Conservation (phyloP, 92 coral and sea anemone genomes). For the Nematostella vectensis region DNA sequence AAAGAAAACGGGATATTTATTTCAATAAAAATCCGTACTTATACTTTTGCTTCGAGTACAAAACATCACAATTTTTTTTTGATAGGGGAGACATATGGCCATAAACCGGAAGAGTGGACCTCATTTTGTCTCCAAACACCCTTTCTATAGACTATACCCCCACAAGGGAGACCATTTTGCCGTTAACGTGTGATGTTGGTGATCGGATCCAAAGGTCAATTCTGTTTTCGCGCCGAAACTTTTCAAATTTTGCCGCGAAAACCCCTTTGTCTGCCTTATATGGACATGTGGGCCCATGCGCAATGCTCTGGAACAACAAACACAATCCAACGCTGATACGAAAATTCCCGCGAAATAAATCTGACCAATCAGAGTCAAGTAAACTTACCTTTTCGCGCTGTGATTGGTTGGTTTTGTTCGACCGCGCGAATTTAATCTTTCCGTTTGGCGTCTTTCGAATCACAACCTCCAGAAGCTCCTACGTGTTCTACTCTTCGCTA, state of each 20-base stretch:
- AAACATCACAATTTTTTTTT: too few species aligned
- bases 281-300: slow-evolving; percentile 22
- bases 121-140: too few species aligned
- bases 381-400: slow-evolving; percentile 1
- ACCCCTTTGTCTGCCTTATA: slow-evolving; percentile 21
- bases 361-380: slow-evolving; percentile 35
- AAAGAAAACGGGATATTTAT: too few species aligned
- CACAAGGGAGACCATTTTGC: too few species aligned
- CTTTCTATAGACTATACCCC: too few species aligned
- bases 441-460: slow-evolving; percentile 32
- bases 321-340: background rate
- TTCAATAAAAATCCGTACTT: too few species aligned
- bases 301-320: background rate
- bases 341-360: slow-evolving; percentile 45
- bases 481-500: background rate
- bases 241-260: slow-evolving; percentile 30
- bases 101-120: too few species aligned
- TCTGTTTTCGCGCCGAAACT: background rate
- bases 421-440: slow-evolving; percentile 66
- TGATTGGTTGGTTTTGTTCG: slow-evolving; percentile 47
- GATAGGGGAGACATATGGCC: too few species aligned
- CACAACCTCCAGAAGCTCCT: slow-evolving; percentile 57
- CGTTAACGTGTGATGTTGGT: too few species aligned
- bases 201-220: too few species aligned
- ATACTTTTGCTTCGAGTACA: too few species aligned